phyloP scores from a whole-genome alignment of 2,797 vertebrate genomes.

The Enteromius radiatus region DNA sequence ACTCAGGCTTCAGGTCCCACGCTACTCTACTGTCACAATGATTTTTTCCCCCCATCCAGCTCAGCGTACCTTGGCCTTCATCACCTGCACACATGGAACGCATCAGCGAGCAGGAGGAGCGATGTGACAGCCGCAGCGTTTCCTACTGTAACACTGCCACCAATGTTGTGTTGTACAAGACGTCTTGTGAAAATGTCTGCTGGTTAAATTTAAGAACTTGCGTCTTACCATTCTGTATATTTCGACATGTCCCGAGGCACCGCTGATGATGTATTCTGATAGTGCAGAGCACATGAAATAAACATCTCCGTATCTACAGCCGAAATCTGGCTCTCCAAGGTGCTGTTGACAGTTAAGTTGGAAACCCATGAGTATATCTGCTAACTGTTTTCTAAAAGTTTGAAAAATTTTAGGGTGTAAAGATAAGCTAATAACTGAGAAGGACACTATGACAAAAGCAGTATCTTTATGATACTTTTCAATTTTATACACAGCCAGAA shows the following conservation, averaged over 20 bases:
- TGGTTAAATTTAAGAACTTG: constrained; percentile 30
- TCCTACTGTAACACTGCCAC: constrained; percentile 10
- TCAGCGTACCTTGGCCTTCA: constrained; percentile 25
- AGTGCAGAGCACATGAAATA: constrained; percentile 14
- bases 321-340: constrained; percentile 25
- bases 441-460: not conserved
- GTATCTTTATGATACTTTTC: not conserved
- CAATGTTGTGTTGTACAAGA: constrained; percentile 31
- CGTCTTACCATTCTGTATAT: constrained; percentile 33
- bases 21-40: constrained; percentile 49
- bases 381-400: constrained; percentile 34
- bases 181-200: constrained; percentile 2
- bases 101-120: constrained; percentile 11
- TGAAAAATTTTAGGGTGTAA: not conserved
- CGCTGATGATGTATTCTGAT: constrained; percentile 38
- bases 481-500: not conserved
- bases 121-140: constrained; percentile 10
- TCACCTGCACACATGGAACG: constrained; percentile 47
- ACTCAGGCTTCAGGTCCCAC: constrained; percentile 24
- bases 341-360: constrained; percentile 36
- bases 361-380: constrained; percentile 15
- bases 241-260: constrained; percentile 24
- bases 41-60: constrained; percentile 23
- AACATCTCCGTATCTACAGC: constrained; percentile 10
- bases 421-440: constrained; percentile 14